These are phyloP conservation scores for Oryzias celebensis DNA, from an alignment of 2,113 vertebrate species.

Conservation along the genomic window DNA sequence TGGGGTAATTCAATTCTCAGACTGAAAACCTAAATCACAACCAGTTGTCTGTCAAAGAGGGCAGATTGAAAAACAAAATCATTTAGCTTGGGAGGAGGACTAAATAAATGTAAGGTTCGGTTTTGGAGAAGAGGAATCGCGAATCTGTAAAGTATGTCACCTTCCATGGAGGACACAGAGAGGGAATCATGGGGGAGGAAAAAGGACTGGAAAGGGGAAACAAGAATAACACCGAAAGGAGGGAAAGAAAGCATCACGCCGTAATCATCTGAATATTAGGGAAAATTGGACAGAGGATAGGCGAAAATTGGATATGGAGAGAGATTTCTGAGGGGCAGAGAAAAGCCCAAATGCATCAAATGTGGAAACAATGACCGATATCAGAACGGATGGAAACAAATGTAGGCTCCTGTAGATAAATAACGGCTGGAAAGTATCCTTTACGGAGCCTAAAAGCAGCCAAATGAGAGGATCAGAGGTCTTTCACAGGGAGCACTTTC, in stretches of 20 bases:
- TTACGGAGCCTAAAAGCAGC: constrained; percentile 64
- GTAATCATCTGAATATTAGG: constrained; percentile 73
- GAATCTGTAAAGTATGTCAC: constrained; percentile 27
- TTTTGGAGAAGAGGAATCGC: constrained; percentile 54
- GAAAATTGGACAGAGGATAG: constrained; percentile 70
- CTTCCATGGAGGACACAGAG: constrained; percentile 22
- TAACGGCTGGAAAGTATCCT: constrained; percentile 59
- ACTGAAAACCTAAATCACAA: constrained; percentile 56
- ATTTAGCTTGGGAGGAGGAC: constrained; percentile 46
- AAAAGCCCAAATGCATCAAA: constrained; percentile 64
- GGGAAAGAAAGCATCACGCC: constrained; percentile 65
- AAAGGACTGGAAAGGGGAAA: constrained; percentile 38
- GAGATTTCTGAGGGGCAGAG: constrained; percentile 50
- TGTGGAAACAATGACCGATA: constrained; percentile 66
- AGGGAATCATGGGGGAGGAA: constrained; percentile 40
- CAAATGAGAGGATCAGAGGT: constrained; percentile 67
- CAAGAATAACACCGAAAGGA: constrained; percentile 33
- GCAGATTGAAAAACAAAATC: constrained; percentile 62
- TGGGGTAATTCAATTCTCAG: constrained; percentile 75
- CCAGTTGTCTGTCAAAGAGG: constrained; percentile 65
- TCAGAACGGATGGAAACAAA: constrained; percentile 65
- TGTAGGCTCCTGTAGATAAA: constrained; percentile 49
- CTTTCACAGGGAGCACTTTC: constrained; percentile 40
- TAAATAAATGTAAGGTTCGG: constrained; percentile 56
- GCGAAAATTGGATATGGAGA: constrained; percentile 69